Evolutionary conservation across 2,797 vertebrate genomes (phyloP), one percentile per base, ranked within the genome.

Genomic region (Amblyraja radiata): DNA sequence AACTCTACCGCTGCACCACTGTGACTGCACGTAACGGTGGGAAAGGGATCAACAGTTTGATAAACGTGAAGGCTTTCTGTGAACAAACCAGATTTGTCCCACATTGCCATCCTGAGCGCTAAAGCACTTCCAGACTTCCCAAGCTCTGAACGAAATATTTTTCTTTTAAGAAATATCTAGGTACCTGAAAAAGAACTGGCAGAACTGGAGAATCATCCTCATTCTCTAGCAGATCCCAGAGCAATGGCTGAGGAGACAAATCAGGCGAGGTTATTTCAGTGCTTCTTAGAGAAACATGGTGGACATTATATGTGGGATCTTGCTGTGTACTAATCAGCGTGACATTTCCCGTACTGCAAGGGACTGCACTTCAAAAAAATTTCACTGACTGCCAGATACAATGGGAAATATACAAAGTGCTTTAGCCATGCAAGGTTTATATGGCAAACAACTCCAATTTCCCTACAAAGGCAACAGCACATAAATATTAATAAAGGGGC

Each of bases 211-310:
- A 96, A 95, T 97, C 97, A 94, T 97, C 95, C 0, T 98, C 97
- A 77, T 93, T 96, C 96, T 97, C 97, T 94, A 98, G 97, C 93
- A 98, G 97, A 94, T 98, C 97, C 97, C 97, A 97, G 81, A 98
- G 94, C 93, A 98, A 95, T 4, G 97, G 96, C 98, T 98, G 95
- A 94, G 92, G 94, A 54, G 93, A 23, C 94, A 93, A 94, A 94
- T n/a, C 93, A 25, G 93, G 0, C 4, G 9, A 36, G 63, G 36
- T 36, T 8, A 65, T 21, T 6, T 68, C 39, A 36, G 10, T 36
- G 68, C 68, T 88, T 88, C 18, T 16, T 8, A 9, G 21, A 46
- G 23, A 54, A 8, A 83, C 36, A 25, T 16, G 61, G 14, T 25
- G 11, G 13, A 6, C 4, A 10, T n/a, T 61, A 23, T 86, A 63